phyloP scores from a whole-genome alignment of 2,797 vertebrate species.

The Cynopterus sphinx region DNA sequence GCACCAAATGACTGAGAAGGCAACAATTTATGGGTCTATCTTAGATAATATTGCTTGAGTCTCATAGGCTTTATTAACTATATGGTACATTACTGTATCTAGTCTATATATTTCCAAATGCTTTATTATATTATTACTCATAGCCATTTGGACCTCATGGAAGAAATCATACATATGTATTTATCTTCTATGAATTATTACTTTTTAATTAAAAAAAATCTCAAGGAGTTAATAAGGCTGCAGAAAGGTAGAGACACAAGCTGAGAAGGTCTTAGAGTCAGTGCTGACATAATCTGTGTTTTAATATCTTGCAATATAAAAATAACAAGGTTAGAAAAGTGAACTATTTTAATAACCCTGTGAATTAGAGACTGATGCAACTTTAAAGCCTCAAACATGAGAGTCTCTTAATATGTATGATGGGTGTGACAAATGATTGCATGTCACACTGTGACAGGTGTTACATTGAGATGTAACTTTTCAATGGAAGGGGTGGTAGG shows the following conservation, averaged over 20 bases:
- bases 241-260: background rate
- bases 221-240: background rate
- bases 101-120: background rate
- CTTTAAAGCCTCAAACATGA: background rate
- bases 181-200: background rate
- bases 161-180: background rate
- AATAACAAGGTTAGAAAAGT: background rate
- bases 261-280: background rate
- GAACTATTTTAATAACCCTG: background rate
- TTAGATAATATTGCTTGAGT: background rate
- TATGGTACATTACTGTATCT: background rate
- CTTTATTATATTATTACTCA: background rate
- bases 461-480: background rate
- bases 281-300: background rate
- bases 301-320: background rate
- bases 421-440: background rate
- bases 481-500: background rate
- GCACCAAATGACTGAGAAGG: background rate
- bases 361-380: background rate
- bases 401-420: background rate
- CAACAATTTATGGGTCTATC: background rate
- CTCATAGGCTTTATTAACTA: background rate
- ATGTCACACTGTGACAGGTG: background rate
- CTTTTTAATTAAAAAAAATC: background rate
- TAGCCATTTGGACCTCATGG: background rate